Evolutionary conservation across 2,888 invertebrate genomes (phyloP), one percentile per base, ranked within the genome.

Genomic region (Macroteleia sp.): DNA sequence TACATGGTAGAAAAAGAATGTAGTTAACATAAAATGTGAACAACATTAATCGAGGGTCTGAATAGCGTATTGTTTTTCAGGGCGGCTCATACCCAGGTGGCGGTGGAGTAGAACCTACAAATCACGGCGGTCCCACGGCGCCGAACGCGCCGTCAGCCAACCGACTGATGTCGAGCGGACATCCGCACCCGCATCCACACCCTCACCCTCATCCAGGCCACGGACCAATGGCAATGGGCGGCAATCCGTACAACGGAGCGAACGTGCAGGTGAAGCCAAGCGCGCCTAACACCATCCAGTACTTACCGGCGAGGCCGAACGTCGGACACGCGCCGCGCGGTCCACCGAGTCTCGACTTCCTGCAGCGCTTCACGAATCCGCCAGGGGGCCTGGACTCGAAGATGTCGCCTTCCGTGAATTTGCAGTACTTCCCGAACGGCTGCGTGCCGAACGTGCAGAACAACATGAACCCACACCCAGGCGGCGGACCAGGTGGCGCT

Each of bases 281-380:
- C 91, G 98, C 98, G 9, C 98, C 99, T 0, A 99, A 99, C 92
- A 99, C 99, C 32, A 99, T 99, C 90, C 98, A 99, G 93, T 99
- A 99, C 93, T 94, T 98, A 91, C 99, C 99, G 17, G 97, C 98
- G 56, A 94, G 98, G 92, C 97, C 98, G n/a, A 97, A 97, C 89
- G 95, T 95, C 86, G 94, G 94, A 9, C 94, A 94, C 86, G 93
- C 94, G 76, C 96, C 95, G 0, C 93, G 97, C 42, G 96, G 96
- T 8, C 97, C 97, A 3, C 97, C 97, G 36, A 96, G 97, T 92
- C 92, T 98, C 80, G 97, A 98, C 87, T 98, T 98, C 92, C 92
- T 98, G 64, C 97, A 97, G 85, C 94, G 97, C 71, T 97, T 96
- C 87, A 95, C 97, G 16, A 96, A 96, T 90, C 97, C 98, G 0